A percentile compares a stretch with the other conserved stretches of the same genome.
Evolutionary conservation across 2,797 vertebrate genomes (phyloP).

Genomic region (Thalassophryne amazonica): DNA sequence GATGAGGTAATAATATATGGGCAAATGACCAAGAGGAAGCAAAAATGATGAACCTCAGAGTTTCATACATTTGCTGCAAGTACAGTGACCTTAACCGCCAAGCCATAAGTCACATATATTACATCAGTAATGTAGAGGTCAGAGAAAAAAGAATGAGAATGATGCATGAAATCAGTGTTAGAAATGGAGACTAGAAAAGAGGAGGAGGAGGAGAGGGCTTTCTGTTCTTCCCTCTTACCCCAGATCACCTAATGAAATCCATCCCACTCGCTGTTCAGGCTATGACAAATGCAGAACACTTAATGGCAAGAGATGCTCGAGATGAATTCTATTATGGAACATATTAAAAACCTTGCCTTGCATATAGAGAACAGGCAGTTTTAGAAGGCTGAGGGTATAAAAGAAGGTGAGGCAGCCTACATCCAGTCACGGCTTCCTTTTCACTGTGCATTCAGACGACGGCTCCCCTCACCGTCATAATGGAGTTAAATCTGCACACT

Average conservation of each 20-base stretch:
- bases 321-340: constrained; percentile 79
- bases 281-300: constrained; percentile 73
- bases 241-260: constrained; percentile 75
- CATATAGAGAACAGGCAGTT: constrained; percentile 50
- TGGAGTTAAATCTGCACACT: constrained; percentile 73
- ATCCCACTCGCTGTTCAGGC: constrained; percentile 74
- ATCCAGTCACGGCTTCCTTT: constrained; percentile 30
- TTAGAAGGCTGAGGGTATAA: constrained; percentile 43
- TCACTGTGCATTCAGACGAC: constrained; percentile 41
- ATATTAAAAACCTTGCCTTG: constrained; percentile 77
- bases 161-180: constrained; percentile 54
- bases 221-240: constrained; percentile 53
- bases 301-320: constrained; percentile 74
- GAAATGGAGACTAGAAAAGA: constrained; percentile 53
- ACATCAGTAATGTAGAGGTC: constrained; percentile 54
- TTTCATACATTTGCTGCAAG: constrained; percentile 64
- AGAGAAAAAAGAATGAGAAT: constrained; percentile 43
- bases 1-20: constrained; percentile 76
- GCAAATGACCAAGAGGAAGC: constrained; percentile 59
- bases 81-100: constrained; percentile 41
- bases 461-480: constrained; percentile 68
- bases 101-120: constrained; percentile 49
- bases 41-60: constrained; percentile 65
- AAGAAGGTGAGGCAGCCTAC: constrained; percentile 60
- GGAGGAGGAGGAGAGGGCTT: constrained; percentile 41